Conservation (phyloP, 2,888 invertebrate genomes). For the Amphiduros pacificus region DNA sequence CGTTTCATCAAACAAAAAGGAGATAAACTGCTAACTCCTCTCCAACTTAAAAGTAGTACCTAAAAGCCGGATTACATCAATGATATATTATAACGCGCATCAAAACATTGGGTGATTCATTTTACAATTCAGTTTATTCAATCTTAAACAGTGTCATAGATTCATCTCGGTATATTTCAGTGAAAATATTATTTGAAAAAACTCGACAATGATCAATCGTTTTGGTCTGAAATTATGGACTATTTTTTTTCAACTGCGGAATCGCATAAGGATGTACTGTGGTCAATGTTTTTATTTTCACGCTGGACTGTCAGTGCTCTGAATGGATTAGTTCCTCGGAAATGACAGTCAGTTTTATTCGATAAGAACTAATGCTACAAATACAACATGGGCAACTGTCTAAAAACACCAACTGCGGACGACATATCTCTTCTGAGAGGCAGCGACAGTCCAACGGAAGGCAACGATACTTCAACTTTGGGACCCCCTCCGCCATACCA, state of each 20-base stretch:
- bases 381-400: slow-evolving; percentile 61
- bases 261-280: not conserved
- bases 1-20: no score
- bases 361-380: not conserved
- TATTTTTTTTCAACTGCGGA: not conserved
- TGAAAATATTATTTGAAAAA: no score
- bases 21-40: no score
- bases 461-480: slow-evolving; percentile 42
- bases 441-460: slow-evolving; percentile 41
- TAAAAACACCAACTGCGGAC: slow-evolving; percentile 59
- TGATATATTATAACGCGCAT: no score
- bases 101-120: no score
- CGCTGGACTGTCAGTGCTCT: slow-evolving; percentile 6
- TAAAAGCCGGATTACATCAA: no score
- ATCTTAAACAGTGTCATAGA: no score
- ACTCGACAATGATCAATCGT: no score
- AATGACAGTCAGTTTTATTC: slow-evolving; percentile 3
- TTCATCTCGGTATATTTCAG: no score
- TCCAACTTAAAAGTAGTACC: no score
- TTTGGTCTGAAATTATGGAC: not conserved
- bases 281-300: slow-evolving; percentile 21
- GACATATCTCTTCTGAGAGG: slow-evolving; percentile 61
- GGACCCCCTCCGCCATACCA: slow-evolving; percentile 61
- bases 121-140: no score
- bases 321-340: not conserved